Evolutionary conservation across 1,140 invertebrate genomes (phyloP), one percentile per base, ranked within the genome.

Genomic region (Aphelenchoides besseyi): DNA sequence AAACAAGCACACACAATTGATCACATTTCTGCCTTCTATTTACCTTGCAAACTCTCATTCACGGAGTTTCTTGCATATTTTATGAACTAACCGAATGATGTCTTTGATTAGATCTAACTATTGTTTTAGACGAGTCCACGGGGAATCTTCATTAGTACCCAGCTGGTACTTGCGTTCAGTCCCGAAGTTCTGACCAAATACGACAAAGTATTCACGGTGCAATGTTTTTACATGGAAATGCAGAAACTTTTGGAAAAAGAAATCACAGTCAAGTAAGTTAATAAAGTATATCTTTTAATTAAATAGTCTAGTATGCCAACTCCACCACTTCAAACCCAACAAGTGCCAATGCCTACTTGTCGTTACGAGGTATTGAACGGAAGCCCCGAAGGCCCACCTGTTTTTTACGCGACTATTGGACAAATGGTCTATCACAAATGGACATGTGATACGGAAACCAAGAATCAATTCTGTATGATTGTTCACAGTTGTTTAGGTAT

Each of bases 151-250:
- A 53, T 83, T 8, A 75, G 59, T 8, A 77, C 80, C 23, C 67
- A 69, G 16, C 28, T 83, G 1, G 72, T 83, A 12, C 76, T 83
- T 12, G 77, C 81, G 12, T 83, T 83, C 67, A 70, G 79, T 81
- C 75, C 80, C 0, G 74, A 84, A 37, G 82, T 78, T 69, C 69
- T 83, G 2, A 84, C 79, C 23, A 83, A 83, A 71, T 69, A 78
- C 52, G 82, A 83, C 73, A 48, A 74, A 61, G 75, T 84, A 48
- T 83, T 77, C 68, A 72, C 73, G 29, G 72, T 83, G 9, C 81
- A 83, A 59, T 83, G 82, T 62, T 83, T 77, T 67, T 83, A 83
- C 73, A 83, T 83, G 82, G 83, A 84, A 71, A 81, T 81, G 81
- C 69, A 85, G 61, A 71, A 78, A 28, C 68, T 69, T 32, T 52